These are phyloP conservation scores for Philypnodon macrostomus DNA, from an alignment of 2,797 vertebrate genomes.

Conservation along the genomic window DNA sequence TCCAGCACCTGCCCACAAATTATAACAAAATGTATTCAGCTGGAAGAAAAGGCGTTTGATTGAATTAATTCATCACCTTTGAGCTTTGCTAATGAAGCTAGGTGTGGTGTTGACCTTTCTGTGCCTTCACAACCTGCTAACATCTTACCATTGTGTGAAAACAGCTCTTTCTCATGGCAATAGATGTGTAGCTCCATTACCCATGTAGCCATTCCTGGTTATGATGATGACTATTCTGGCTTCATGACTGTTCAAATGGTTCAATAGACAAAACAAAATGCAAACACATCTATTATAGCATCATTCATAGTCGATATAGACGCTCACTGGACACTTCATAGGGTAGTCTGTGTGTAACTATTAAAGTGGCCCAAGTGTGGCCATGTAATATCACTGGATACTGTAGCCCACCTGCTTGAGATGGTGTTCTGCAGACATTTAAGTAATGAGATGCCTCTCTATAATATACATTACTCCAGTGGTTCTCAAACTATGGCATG, in stretches of 20 bases:
- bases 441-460: too few species aligned
- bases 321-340: too few species aligned
- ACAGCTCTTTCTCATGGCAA: slow-evolving; percentile 63
- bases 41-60: slow-evolving; percentile 32
- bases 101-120: slow-evolving; percentile 54
- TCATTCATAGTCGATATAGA: too few species aligned
- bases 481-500: too few species aligned
- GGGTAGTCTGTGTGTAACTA: too few species aligned
- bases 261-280: slow-evolving; percentile 28
- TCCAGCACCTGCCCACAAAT: slow-evolving; percentile 1
- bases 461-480: too few species aligned
- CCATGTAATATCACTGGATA: too few species aligned
- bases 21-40: slow-evolving; percentile 1
- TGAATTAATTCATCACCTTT: slow-evolving; percentile 56
- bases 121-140: slow-evolving; percentile 56
- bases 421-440: too few species aligned
- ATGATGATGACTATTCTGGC: slow-evolving; percentile 73
- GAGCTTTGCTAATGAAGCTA: slow-evolving; percentile 43
- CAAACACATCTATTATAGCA: too few species aligned
- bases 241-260: slow-evolving; percentile 35
- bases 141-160: slow-evolving; percentile 57
- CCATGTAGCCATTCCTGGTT: slow-evolving; percentile 63
- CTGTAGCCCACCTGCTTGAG: too few species aligned
- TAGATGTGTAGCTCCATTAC: slow-evolving; percentile 67
- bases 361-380: too few species aligned